Percentiles rank a stretch among this genome's conserved stretches.
Conservation (phyloP, 1,140 invertebrate genomes). For the Drosophila dunni region DNA sequence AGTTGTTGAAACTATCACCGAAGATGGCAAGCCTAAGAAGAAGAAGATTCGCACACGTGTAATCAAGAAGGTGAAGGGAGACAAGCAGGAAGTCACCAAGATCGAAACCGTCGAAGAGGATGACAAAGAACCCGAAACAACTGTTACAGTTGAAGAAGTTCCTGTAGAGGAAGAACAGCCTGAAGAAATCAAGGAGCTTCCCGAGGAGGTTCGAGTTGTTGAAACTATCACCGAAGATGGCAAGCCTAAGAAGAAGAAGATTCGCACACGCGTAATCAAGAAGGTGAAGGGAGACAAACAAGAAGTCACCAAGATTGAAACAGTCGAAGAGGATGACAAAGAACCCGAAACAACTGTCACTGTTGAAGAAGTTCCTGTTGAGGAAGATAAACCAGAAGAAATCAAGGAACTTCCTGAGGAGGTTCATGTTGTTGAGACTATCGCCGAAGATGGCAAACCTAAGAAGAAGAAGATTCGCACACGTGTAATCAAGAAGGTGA, state of each 20-base stretch:
- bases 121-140: constrained; percentile 74
- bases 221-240: constrained; percentile 26
- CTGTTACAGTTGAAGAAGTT: constrained; percentile 58
- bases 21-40: constrained; percentile 31
- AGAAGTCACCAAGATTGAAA: constrained; percentile 82
- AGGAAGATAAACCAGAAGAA: constrained; percentile 25
- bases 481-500: constrained; percentile 70
- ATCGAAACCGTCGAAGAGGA: constrained; percentile 85
- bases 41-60: constrained; percentile 62
- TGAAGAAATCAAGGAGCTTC: constrained; percentile 39
- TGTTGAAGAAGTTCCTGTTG: constrained; percentile 47
- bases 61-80: constrained; percentile 72
- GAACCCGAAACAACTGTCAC: constrained; percentile 73
- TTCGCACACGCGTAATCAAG: constrained; percentile 67
- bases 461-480: constrained; percentile 59
- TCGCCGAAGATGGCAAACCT: constrained; percentile 16
- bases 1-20: constrained; percentile 20
- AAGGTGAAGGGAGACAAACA: constrained; percentile 75
- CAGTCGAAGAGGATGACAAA: constrained; percentile 84
- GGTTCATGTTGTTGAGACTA: constrained; percentile 26
- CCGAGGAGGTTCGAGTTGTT: constrained; percentile 31
- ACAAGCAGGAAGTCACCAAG: constrained; percentile 77
- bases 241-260: constrained; percentile 38
- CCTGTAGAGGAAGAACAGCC: constrained; percentile 23
- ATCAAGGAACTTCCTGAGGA: constrained; percentile 40